These are phyloP conservation scores for Anser brachyrhynchus DNA, from an alignment of 2,113 vertebrate genomes.

Conservation along the genomic window DNA sequence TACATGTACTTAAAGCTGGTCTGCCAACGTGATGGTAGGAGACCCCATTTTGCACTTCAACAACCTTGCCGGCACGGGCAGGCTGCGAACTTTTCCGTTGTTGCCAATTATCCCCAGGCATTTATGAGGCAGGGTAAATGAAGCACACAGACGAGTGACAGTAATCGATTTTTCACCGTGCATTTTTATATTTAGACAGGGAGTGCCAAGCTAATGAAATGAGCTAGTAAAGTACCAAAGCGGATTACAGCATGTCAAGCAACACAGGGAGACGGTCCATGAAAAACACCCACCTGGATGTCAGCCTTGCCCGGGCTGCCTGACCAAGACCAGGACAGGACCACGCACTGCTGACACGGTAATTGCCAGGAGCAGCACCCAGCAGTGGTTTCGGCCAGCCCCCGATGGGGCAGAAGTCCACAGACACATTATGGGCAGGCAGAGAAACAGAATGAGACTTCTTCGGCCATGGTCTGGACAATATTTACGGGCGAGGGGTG, in stretches of 20 bases:
- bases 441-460: neutral
- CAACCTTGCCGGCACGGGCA: neutral
- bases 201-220: constrained; percentile 36
- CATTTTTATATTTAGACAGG: constrained; percentile 51
- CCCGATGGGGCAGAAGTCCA: no score
- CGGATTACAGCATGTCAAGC: constrained; percentile 8
- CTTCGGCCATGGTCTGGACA: neutral
- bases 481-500: neutral
- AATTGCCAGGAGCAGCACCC: neutral
- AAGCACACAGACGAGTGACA: constrained; percentile 51
- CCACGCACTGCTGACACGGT: fast-evolving
- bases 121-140: constrained; percentile 40
- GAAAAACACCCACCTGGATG: neutral
- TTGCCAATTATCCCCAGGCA: constrained; percentile 44
- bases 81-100: neutral
- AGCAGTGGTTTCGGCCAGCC: neutral
- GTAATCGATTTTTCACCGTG: constrained; percentile 47
- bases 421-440: neutral
- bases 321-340: neutral
- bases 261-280: neutral
- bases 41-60: neutral
- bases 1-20: neutral
- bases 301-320: neutral
- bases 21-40: neutral
- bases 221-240: constrained; percentile 18